These are phyloP conservation scores for Drosophila varians DNA, from an alignment of 1,140 invertebrate species.

Conservation along the genomic window DNA sequence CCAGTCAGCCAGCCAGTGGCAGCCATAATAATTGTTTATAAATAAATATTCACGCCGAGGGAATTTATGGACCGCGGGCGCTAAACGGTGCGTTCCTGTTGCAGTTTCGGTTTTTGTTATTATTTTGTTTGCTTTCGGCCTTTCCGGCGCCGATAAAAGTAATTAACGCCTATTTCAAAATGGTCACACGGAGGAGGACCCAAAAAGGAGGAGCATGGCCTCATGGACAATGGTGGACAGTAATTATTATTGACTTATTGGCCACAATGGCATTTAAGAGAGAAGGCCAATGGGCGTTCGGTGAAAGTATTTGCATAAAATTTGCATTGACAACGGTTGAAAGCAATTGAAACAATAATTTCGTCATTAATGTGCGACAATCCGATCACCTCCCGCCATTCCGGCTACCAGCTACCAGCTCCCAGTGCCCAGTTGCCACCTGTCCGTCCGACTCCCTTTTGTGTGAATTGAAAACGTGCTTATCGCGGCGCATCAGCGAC, in stretches of 20 bases:
- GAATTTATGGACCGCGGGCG: conserved; percentile 15
- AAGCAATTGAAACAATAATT: conserved; percentile 83
- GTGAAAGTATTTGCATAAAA: conserved; percentile 78
- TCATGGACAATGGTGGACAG: conserved; percentile 9
- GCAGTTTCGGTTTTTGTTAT: conserved; percentile 18
- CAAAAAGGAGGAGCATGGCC: no score
- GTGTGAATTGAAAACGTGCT: conserved; percentile 78
- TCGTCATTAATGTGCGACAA: conserved; percentile 81
- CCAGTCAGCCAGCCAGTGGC: conserved; percentile 2
- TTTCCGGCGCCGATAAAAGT: conserved; percentile 65
- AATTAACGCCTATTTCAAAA: conserved; percentile 78
- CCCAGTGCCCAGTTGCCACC: conserved; percentile 2
- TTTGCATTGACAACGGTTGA: conserved; percentile 82
- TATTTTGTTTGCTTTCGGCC: conserved; percentile 54
- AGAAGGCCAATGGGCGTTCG: neutral
- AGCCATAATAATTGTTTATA: conserved; percentile 61
- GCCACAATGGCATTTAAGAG: conserved; percentile 73
- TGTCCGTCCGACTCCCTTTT: conserved; percentile 9
- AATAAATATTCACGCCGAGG: conserved; percentile 37
- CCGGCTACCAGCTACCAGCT: no score
- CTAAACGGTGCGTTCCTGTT: conserved; percentile 20
- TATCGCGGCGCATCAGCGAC: conserved; percentile 70
- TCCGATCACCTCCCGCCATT: conserved; percentile 39
- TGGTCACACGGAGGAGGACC: conserved; percentile 12
- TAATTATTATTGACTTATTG: conserved; percentile 81